phyloP scores from a whole-genome alignment of 2,888 invertebrate genomes.

The Coenonympha arcania region DNA sequence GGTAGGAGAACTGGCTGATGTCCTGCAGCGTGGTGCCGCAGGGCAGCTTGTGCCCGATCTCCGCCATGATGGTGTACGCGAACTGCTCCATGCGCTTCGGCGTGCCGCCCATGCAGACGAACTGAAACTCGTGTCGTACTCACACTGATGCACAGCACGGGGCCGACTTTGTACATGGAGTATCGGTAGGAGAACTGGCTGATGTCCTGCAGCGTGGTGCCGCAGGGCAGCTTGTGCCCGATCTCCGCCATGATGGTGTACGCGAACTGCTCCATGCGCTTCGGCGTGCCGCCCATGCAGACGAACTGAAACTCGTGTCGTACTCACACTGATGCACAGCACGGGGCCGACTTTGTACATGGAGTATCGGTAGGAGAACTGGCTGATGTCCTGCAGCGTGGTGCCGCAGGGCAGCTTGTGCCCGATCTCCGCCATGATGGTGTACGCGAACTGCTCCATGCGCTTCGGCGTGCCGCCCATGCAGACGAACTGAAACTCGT shows the following conservation, averaged over 20 bases:
- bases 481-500: slow-evolving; percentile 93
- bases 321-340: slow-evolving; percentile 86
- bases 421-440: slow-evolving; percentile 90
- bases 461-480: slow-evolving; percentile 97
- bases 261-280: slow-evolving; percentile 94
- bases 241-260: slow-evolving; percentile 92
- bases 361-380: slow-evolving; percentile 92
- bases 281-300: slow-evolving; percentile 96
- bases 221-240: slow-evolving; percentile 90
- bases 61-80: slow-evolving; percentile 90
- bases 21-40: slow-evolving; percentile 90
- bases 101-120: slow-evolving; percentile 97
- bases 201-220: slow-evolving; percentile 90
- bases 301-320: slow-evolving; percentile 94
- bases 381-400: slow-evolving; percentile 89
- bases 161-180: slow-evolving; percentile 96
- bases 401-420: slow-evolving; percentile 92
- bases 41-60: slow-evolving; percentile 91
- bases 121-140: too few species aligned
- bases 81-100: slow-evolving; percentile 95
- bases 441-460: slow-evolving; percentile 94
- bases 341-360: slow-evolving; percentile 97
- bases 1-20: slow-evolving; percentile 92
- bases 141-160: slow-evolving; percentile 88
- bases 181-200: slow-evolving; percentile 94